Evolutionary conservation across 2,797 vertebrate species (phyloP), one percentile per base, ranked within the genome.

Genomic region (Fistularia tabacaria): DNA sequence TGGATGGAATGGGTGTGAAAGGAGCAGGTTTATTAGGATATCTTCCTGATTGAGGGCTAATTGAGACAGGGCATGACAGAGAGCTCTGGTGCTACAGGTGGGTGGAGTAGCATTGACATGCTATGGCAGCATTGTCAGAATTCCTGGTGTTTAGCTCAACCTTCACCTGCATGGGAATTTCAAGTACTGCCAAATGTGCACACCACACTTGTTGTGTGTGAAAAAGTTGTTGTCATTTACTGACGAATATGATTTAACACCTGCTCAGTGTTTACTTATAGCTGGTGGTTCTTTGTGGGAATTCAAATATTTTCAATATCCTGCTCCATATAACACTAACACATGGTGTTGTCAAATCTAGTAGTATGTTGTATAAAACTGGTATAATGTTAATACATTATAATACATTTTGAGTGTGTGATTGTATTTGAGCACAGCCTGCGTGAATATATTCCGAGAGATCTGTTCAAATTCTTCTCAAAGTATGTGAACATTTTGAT

Each of bases 11-110:
- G 76, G 82, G 89, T 88, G 85, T 80, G 79, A 85, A 85, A 66
- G 85, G 85, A 91, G 90, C 64, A 71, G 81, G 86, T 85, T 85
- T 85, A 89, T 87, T 89, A 87, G 69, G 82, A 87, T 85, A 82
- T 77, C 73, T 74, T 73, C 59, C 64, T 77, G 63, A 73, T 62
- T 53, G 74, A 76, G 40, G 66, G 48, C 65, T 84, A 83, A 87
- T 76, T 83, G 76, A 80, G 62, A 65, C 39, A 78, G 69, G 74
- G 73, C 71, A 74, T 14, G 37, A 41, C 10, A 40, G 54, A 44
- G 54, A 73, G 42, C 60, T 61, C 40, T 56, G 59, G 60, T 77
- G 71, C 59, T 58, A 88, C 83, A 79, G 65, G 75, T 78, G 80
- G 82, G 80, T 84, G 79, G 73, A 76, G 81, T 46, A 74, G 73